Evolutionary conservation across 2,113 vertebrate species (phyloP).

Genomic region (Lagopus leucura): DNA sequence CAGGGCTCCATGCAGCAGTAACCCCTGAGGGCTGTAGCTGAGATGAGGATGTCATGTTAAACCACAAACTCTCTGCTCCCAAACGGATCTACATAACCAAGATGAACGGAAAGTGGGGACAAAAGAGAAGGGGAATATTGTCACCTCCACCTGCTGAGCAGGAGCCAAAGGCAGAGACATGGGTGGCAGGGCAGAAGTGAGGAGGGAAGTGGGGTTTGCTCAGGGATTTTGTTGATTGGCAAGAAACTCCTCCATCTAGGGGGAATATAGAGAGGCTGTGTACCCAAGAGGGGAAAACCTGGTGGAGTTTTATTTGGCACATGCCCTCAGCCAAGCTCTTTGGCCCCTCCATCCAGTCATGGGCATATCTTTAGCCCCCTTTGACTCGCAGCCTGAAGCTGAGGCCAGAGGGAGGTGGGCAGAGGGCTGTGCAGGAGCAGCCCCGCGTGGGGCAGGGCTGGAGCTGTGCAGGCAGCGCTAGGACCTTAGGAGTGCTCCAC

Average conservation of each 20-base stretch:
- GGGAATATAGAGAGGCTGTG: accelerated
- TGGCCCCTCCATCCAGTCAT: not conserved
- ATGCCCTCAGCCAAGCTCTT: not conserved
- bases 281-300: accelerated
- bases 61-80: not conserved
- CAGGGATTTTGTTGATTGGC: accelerated
- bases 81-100: not conserved
- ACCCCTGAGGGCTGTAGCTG: not conserved
- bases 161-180: not conserved
- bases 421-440: not conserved
- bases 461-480: not conserved
- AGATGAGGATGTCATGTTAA: not conserved
- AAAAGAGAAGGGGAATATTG: not conserved
- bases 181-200: not conserved
- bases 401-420: not conserved
- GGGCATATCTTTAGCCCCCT: not conserved
- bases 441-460: not conserved
- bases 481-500: not conserved
- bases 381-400: not conserved
- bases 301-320: accelerated
- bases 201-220: not conserved
- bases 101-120: not conserved
- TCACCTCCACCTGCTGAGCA: not conserved
- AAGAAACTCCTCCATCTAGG: not conserved
- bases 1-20: not conserved